A percentile compares a stretch with the other conserved stretches of the same genome.
Evolutionary conservation across 35 echinoderm and acorn worm genomes (phyloP).

Genomic region (Amphiura filiformis): DNA sequence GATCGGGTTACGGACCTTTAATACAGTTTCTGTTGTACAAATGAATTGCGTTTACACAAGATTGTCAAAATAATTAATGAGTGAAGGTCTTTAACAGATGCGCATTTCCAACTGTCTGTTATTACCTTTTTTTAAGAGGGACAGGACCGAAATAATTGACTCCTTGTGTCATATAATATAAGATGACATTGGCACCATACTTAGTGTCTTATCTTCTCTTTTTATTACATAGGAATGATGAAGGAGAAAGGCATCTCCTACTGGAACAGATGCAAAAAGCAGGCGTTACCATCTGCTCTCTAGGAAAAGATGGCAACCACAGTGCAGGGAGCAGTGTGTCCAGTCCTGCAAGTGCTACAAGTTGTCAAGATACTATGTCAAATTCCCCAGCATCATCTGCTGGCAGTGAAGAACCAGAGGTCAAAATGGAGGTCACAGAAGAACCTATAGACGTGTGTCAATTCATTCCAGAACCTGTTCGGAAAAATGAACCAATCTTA

Average conservation of each 20-base stretch:
- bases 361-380: constrained; percentile 28
- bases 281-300: neutral
- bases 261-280: constrained; percentile 78
- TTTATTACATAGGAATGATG: too few species aligned
- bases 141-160: too few species aligned
- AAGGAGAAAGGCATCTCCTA: constrained; percentile 75
- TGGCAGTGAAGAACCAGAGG: neutral
- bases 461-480: constrained; percentile 66
- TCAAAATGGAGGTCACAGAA: constrained; percentile 22
- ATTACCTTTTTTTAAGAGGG: too few species aligned
- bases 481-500: constrained; percentile 56
- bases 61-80: too few species aligned
- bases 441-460: constrained; percentile 41
- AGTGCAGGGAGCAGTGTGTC: constrained; percentile 30
- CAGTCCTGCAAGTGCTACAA: constrained; percentile 29
- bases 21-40: too few species aligned
- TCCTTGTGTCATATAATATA: too few species aligned
- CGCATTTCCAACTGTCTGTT: too few species aligned
- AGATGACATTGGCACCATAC: too few species aligned
- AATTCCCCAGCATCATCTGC: constrained; percentile 29
- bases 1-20: too few species aligned
- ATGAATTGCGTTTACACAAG: too few species aligned
- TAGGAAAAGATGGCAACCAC: neutral
- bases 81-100: too few species aligned
- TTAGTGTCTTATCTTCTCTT: too few species aligned